Conservation (phyloP, 2,888 invertebrate genomes). For the Prosapia bicincta region DNA sequence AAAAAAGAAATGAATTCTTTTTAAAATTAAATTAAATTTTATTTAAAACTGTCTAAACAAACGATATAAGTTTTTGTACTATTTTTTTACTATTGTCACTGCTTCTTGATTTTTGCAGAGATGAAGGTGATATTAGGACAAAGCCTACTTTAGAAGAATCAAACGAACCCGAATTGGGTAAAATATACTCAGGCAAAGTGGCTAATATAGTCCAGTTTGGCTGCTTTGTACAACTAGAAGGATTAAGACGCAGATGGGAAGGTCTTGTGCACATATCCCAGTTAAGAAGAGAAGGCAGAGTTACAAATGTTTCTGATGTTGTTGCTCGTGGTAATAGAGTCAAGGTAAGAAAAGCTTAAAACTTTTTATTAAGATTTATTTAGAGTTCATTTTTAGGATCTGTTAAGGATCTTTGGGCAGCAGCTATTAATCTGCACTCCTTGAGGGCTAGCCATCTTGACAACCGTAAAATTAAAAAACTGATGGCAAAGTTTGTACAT, state of each 20-base stretch:
- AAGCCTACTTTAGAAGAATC: slow-evolving; percentile 52
- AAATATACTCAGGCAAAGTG: slow-evolving; percentile 91
- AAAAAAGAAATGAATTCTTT: no score
- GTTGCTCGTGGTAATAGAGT: slow-evolving; percentile 86
- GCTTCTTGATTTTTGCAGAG: slow-evolving; percentile 3
- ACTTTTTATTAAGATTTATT: no score
- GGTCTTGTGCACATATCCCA: slow-evolving; percentile 98
- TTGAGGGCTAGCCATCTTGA: no score
- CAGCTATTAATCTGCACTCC: no score
- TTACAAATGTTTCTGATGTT: slow-evolving; percentile 92
- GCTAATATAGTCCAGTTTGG: slow-evolving; percentile 97
- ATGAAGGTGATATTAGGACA: slow-evolving; percentile 14
- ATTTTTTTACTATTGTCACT: no score
- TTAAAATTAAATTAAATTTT: no score
- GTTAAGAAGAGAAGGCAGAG: slow-evolving; percentile 86
- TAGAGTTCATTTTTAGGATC: no score
- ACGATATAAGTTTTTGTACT: no score
- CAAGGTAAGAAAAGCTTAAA: slow-evolving; percentile 46
- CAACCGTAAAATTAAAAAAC: no score
- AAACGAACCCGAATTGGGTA: slow-evolving; percentile 63
- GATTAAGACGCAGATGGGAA: slow-evolving; percentile 85
- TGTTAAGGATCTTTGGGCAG: no score
- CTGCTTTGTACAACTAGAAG: slow-evolving; percentile 95
- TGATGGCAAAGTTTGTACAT: no score
- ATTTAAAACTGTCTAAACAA: no score